Percentiles rank a stretch among this genome's conserved stretches.
phyloP scores from a whole-genome alignment of 2,113 vertebrate genomes.

The Trochalopteron elliotii region DNA sequence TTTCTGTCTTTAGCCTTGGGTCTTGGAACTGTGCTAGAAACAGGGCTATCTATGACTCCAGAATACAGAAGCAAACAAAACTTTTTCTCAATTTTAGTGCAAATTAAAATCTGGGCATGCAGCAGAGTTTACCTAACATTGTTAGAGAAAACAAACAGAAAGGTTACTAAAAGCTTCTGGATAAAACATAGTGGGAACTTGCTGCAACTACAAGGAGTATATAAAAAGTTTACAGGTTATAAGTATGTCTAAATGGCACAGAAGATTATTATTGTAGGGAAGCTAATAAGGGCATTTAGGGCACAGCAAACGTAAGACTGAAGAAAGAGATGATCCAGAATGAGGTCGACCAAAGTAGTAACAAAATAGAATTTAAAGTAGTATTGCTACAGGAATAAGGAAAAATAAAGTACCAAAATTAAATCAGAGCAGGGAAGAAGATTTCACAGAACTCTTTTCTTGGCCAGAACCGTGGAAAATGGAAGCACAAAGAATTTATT shows the following conservation, averaged over 20 bases:
- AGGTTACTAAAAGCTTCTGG: not conserved
- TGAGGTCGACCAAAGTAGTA: conserved; percentile 14
- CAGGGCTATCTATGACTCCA: not conserved
- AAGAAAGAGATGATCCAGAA: not conserved
- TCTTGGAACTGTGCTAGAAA: not conserved
- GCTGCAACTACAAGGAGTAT: not conserved
- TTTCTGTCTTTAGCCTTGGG: not conserved
- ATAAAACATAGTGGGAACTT: not conserved
- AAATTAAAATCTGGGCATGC: not conserved
- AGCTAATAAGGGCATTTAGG: not conserved
- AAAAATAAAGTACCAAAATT: not conserved
- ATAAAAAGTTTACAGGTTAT: not conserved
- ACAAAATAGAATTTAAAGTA: conserved; percentile 6
- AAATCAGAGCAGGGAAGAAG: not conserved
- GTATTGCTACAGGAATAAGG: not conserved
- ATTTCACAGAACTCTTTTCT: conserved; percentile 7
- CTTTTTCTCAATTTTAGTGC: not conserved
- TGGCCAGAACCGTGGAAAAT: conserved; percentile 46
- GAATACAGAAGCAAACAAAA: not conserved
- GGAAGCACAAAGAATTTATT: conserved; percentile 34
- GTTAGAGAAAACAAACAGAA: not conserved
- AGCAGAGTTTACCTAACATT: not conserved
- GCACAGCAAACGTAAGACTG: not conserved
- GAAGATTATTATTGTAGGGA: not conserved
- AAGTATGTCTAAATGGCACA: not conserved